Conservation (phyloP, 2,113 vertebrate species). For the Hippocampus mohnikei region DNA sequence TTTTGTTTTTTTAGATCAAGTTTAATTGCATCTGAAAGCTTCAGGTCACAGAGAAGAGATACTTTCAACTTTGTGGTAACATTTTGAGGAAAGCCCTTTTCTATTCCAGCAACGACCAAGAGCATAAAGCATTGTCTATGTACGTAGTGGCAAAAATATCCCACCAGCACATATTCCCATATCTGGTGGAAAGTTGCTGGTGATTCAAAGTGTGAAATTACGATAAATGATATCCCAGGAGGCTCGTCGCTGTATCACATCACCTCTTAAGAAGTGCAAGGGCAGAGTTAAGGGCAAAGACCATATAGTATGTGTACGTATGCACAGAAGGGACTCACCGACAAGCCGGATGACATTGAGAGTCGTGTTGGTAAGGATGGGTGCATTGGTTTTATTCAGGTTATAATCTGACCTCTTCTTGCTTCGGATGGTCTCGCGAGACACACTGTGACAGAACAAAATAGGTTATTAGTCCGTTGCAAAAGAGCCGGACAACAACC, state of each 20-base stretch:
- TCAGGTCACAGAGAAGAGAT: no score
- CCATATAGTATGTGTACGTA: constrained; percentile 17
- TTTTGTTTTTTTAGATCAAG: no score
- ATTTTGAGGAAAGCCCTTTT: no score
- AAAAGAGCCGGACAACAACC: constrained; percentile 23
- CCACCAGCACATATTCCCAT: background rate
- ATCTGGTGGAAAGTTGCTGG: background rate
- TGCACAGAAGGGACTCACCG: constrained; percentile 77
- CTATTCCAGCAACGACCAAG: no score
- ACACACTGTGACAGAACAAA: constrained; percentile 69
- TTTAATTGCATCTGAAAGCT: no score
- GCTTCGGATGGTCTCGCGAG: constrained; percentile 88
- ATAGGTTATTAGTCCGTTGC: constrained; percentile 19
- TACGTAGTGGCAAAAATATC: background rate
- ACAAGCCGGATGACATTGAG: constrained; percentile 95
- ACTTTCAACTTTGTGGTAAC: no score
- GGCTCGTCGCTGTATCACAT: constrained; percentile 9
- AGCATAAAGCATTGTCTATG: background rate
- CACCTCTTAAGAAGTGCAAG: constrained; percentile 29
- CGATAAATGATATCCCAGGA: constrained; percentile 29
- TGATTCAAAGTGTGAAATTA: constrained; percentile 21
- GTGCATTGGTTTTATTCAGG: constrained; percentile 88
- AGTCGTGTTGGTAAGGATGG: constrained; percentile 96
- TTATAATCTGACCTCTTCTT: constrained; percentile 93
- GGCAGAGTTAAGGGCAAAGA: constrained; percentile 32